phyloP scores from a whole-genome alignment of 2,797 vertebrate genomes.

The Pangasius sanitwongsei region DNA sequence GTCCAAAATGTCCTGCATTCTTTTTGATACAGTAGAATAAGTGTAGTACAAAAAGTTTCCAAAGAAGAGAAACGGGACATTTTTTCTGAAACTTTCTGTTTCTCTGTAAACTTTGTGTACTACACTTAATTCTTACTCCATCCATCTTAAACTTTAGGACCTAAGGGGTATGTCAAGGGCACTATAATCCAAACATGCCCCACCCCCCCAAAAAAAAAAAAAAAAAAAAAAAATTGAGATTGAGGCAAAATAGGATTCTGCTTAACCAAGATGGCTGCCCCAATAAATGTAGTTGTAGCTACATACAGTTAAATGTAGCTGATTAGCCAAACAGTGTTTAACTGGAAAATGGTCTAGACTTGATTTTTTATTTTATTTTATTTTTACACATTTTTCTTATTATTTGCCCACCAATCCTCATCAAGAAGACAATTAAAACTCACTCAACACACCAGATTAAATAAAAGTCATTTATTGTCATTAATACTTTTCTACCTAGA shows the following conservation, averaged over 20 bases:
- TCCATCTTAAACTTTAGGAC: background rate
- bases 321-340: background rate
- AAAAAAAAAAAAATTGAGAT: background rate
- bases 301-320: background rate
- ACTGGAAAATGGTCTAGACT: background rate
- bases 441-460: slow-evolving; percentile 63
- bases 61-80: background rate
- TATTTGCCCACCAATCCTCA: background rate
- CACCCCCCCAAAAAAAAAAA: too few species aligned
- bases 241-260: background rate
- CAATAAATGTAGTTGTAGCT: background rate
- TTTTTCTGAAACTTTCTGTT: background rate
- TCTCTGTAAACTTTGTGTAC: background rate
- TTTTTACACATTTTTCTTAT: background rate
- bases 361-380: background rate
- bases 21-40: background rate
- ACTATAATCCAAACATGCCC: background rate
- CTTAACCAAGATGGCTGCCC: background rate
- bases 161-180: background rate
- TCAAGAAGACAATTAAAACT: slow-evolving; percentile 21
- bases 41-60: background rate
- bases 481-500: slow-evolving; percentile 77
- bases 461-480: slow-evolving; percentile 84
- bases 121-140: background rate
- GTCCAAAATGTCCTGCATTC: background rate